Evolutionary conservation across 2,113 vertebrate species (phyloP), one percentile per base, ranked within the genome.

Genomic region (Puntigrus tetrazona): DNA sequence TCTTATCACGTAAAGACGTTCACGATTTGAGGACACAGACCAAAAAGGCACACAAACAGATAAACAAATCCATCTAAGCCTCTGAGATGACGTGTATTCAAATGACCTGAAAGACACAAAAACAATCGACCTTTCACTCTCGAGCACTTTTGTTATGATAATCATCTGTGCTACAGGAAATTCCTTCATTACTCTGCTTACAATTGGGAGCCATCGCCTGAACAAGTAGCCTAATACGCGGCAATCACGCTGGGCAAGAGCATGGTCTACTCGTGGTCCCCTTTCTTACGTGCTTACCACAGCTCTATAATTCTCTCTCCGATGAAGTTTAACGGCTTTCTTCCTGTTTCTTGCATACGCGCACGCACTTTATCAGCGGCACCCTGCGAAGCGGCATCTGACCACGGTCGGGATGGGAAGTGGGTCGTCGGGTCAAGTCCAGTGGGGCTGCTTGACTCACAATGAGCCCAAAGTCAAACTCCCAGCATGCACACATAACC

Each of bases 331-430:
- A 18, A 38, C 18, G 2, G 4, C 10, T 43, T 43, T 78, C 14
- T 22, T 25, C 0, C 38, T 61, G 4, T 4, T 20, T 34, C 8
- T 31, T 27, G 20, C 45, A 50, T 10, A 52, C 2, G 47, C 47
- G 78, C 70, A 63, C 2, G 14, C 34, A 50, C 34, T 61, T 27
- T 76, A 18, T 7, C 75, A 87, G n/a, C 65, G 52, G 52, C 55
- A 41, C 47, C 22, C 80, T 72, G 69, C 77, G 84, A 87, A 89
- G 77, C 16, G 43, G 63, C 87, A 88, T 88, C 84, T 90, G 90
- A 93, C 91, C 92, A 69, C 82, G 76, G 86, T 86, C 81, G 52
- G 47, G 83, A 88, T 85, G 86, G 88, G 90, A 92, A 90, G 89
- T 72, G 78, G 89, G 85, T 83, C 65, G 89, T 78, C 88, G 78